A percentile compares a stretch with the other conserved stretches of the same genome.
phyloP scores from a whole-genome alignment of 2,113 vertebrate species.

The Serinus canaria region DNA sequence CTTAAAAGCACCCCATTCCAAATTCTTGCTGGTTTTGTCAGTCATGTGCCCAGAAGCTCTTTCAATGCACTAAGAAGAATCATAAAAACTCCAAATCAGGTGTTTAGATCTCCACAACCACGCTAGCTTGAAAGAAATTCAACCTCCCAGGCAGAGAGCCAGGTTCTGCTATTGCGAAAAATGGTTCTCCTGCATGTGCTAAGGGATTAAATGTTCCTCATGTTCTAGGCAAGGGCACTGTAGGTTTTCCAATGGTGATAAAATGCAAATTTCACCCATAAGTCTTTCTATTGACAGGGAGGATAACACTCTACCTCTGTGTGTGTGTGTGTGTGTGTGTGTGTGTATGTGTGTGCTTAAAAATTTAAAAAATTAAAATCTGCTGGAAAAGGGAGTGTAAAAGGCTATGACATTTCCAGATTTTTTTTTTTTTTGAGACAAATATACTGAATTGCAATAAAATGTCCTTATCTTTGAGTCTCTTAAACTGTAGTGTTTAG shows the following conservation, averaged over 20 bases:
- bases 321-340: background rate
- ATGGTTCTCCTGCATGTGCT: background rate
- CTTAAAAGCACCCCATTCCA: background rate
- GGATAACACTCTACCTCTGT: background rate
- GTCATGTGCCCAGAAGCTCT: background rate
- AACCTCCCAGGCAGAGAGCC: background rate
- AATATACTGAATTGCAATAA: background rate
- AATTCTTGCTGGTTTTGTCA: background rate
- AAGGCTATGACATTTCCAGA: background rate
- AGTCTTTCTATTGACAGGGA: background rate
- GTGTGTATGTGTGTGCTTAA: background rate
- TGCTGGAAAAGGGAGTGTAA: background rate
- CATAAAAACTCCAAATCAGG: background rate
- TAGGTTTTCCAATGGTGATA: background rate
- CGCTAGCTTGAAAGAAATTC: constrained; percentile 12
- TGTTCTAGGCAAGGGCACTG: background rate
- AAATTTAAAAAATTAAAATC: background rate
- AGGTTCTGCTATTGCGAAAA: background rate
- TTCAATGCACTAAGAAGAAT: background rate
- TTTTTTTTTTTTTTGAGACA: background rate
- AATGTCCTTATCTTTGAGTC: background rate
- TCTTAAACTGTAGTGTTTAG: background rate
- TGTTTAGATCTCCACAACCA: background rate
- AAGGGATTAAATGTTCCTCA: background rate
- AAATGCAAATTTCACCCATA: background rate